Evolutionary conservation across 2,113 vertebrate genomes (phyloP).

Genomic region (Fregetta grallaria): DNA sequence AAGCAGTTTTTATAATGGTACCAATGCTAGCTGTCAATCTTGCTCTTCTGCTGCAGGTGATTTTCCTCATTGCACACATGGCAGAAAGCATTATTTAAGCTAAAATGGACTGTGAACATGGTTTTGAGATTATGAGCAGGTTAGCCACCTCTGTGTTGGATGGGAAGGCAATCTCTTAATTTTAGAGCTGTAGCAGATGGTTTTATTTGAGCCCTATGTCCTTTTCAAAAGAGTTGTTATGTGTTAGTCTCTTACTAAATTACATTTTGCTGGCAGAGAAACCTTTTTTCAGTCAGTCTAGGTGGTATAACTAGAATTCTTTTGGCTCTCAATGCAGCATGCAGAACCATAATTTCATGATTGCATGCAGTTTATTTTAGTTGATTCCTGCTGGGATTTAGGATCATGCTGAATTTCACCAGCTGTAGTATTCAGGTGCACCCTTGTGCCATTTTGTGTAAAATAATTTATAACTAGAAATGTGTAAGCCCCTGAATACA

Average conservation of each 20-base stretch:
- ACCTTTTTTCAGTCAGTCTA: not conserved
- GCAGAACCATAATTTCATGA: not conserved
- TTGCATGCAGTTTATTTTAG: conserved; percentile 33
- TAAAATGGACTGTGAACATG: not conserved
- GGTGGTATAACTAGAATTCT: not conserved
- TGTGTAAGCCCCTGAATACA: not conserved
- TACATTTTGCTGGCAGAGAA: conserved; percentile 14
- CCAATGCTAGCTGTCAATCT: not conserved
- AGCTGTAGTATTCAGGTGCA: not conserved
- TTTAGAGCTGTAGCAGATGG: conserved; percentile 30
- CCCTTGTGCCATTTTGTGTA: not conserved
- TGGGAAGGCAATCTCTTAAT: not conserved
- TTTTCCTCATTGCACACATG: not conserved
- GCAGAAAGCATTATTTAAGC: not conserved
- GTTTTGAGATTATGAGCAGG: not conserved
- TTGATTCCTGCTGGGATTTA: not conserved
- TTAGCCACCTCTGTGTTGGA: not conserved
- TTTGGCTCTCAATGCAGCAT: not conserved
- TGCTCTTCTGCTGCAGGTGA: not conserved
- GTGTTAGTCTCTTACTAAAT: not conserved
- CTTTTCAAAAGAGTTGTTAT: conserved; percentile 20
- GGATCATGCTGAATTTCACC: not conserved
- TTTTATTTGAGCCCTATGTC: conserved; percentile 27
- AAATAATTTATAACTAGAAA: not conserved
- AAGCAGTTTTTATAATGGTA: not conserved